Evolutionary conservation across 1,140 invertebrate species (phyloP).

Genomic region (Nixonia krombeini): DNA sequence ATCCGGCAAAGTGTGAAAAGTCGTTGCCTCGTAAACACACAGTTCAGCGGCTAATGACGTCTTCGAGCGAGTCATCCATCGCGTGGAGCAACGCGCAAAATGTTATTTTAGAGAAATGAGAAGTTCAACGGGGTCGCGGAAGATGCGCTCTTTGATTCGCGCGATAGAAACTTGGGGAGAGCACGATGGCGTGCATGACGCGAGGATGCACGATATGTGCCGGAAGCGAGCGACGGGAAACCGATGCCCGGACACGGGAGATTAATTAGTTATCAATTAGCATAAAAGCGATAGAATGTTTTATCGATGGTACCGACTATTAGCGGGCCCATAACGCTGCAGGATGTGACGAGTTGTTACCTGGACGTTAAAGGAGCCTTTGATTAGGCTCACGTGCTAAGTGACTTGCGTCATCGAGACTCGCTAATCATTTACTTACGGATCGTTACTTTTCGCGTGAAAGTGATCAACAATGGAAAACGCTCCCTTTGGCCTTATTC

Average conservation of each 20-base stretch:
- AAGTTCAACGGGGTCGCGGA: slow-evolving; percentile 19
- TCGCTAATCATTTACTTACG: slow-evolving; percentile 16
- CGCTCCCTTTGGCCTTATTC: too few species aligned
- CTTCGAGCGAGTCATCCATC: slow-evolving; percentile 23
- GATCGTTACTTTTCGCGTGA: not conserved
- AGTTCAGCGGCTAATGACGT: slow-evolving; percentile 22
- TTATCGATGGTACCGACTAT: slow-evolving; percentile 8
- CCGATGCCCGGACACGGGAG: slow-evolving; percentile 9
- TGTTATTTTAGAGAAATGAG: slow-evolving; percentile 21
- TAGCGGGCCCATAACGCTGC: slow-evolving; percentile 17
- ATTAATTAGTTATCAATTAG: slow-evolving; percentile 43
- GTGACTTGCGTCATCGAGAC: slow-evolving; percentile 13
- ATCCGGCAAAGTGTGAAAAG: slow-evolving; percentile 30
- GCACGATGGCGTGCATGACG: not conserved
- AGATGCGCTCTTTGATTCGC: slow-evolving; percentile 9
- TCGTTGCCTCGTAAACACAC: slow-evolving; percentile 19
- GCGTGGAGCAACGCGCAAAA: not conserved
- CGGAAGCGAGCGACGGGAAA: slow-evolving; percentile 14
- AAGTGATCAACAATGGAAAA: too few species aligned
- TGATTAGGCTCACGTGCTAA: slow-evolving; percentile 14
- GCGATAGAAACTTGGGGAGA: slow-evolving; percentile 11
- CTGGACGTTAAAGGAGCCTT: not conserved
- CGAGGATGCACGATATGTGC: slow-evolving; percentile 19
- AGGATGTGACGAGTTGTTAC: slow-evolving; percentile 15
- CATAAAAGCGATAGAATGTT: slow-evolving; percentile 22